These are phyloP conservation scores for Eupithecia insigniata DNA, from an alignment of 2,888 invertebrate genomes.

Conservation along the genomic window DNA sequence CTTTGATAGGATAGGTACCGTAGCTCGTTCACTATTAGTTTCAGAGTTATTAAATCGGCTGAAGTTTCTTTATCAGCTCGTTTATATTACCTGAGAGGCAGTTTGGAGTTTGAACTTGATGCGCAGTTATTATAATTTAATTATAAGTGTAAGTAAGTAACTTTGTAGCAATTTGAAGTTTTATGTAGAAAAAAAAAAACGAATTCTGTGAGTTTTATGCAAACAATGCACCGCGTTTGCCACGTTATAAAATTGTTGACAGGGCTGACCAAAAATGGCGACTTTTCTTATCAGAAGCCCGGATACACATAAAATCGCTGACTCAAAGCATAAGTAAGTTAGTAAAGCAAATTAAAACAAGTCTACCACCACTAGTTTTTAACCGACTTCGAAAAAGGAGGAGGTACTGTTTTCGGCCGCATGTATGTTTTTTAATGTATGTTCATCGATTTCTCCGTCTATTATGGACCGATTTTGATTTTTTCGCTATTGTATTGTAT, in stretches of 20 bases:
- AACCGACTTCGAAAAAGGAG: too few species aligned
- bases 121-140: background rate
- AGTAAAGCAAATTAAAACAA: background rate
- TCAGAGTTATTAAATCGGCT: constrained; percentile 55
- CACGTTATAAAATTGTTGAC: background rate
- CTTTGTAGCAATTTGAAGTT: too few species aligned
- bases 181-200: too few species aligned
- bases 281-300: background rate
- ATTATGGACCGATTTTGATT: too few species aligned
- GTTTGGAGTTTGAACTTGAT: background rate
- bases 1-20: constrained; percentile 63
- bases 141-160: background rate
- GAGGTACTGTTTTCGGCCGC: too few species aligned
- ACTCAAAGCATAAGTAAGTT: background rate
- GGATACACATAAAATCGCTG: background rate
- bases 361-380: too few species aligned
- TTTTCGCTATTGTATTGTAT: too few species aligned
- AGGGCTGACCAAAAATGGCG: too few species aligned
- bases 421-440: too few species aligned
- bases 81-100: constrained; percentile 18
- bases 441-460: too few species aligned
- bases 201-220: too few species aligned
- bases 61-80: constrained; percentile 26
- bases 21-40: constrained; percentile 64
- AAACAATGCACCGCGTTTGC: too few species aligned